A percentile compares a stretch with the other conserved stretches of the same genome.
Conservation (phyloP, 1,140 invertebrate genomes). For the Apocrypta bakeri region DNA sequence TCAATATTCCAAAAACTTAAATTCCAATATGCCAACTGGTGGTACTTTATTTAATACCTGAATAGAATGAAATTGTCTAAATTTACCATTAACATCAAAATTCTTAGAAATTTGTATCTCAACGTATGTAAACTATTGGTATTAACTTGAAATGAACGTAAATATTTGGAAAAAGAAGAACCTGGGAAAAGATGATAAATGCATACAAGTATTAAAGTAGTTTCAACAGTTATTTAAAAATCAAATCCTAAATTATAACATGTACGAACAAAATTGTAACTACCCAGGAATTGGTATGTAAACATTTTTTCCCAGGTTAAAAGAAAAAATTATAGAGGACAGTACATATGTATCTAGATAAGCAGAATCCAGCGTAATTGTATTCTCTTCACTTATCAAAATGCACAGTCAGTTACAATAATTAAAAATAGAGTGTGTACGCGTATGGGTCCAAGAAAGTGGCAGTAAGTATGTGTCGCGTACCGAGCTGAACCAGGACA, state of each 20-base stretch:
- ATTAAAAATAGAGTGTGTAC: slow-evolving; percentile 19
- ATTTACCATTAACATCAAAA: background rate
- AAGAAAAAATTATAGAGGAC: slow-evolving; percentile 8
- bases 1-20: slow-evolving; percentile 14
- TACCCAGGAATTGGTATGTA: background rate
- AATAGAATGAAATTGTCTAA: background rate
- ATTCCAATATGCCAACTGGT: background rate
- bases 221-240: background rate
- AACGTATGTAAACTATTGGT: background rate
- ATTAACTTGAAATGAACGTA: background rate
- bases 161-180: background rate
- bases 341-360: slow-evolving; percentile 16
- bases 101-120: background rate
- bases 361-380: slow-evolving; percentile 4
- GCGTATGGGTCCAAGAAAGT: slow-evolving; percentile 72
- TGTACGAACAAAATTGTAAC: background rate
- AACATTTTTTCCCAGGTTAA: slow-evolving; percentile 11
- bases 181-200: background rate
- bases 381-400: slow-evolving; percentile 19
- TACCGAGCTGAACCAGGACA: slow-evolving; percentile 75
- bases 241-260: background rate
- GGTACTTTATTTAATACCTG: background rate
- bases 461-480: slow-evolving; percentile 68
- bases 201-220: background rate
- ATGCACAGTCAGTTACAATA: slow-evolving; percentile 7